Evolutionary conservation across 37 sponge, comb jelly and placozoan genomes (phyloP).

Genomic region (Ianthella basta): DNA sequence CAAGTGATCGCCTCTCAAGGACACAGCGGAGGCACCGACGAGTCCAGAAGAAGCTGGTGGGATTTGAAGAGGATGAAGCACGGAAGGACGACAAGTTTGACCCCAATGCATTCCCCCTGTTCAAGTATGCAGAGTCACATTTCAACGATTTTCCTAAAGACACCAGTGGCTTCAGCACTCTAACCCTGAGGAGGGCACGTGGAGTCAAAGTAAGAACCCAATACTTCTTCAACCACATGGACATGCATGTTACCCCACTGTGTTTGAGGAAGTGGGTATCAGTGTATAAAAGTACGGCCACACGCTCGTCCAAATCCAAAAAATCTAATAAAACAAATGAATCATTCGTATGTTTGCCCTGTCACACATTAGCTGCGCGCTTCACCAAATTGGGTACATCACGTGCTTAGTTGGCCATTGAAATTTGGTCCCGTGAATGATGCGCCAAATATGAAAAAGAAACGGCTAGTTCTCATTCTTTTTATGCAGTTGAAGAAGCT

Average conservation of each 20-base stretch:
- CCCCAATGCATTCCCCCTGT: slow-evolving; percentile 73
- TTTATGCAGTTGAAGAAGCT: too few relatives aligned
- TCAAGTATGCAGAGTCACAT: slow-evolving; percentile 92
- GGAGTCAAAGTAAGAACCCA: slow-evolving; percentile 24
- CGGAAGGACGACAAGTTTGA: slow-evolving; percentile 64
- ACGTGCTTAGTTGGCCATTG: too few relatives aligned
- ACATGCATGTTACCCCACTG: background rate
- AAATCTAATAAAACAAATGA: background rate
- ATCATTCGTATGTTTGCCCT: slow-evolving; percentile 2
- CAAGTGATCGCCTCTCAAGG: slow-evolving; percentile 49
- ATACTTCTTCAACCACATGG: background rate
- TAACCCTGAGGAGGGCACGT: slow-evolving; percentile 62
- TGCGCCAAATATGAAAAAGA: too few relatives aligned
- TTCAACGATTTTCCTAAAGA: slow-evolving; percentile 93
- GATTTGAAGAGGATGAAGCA: slow-evolving; percentile 65
- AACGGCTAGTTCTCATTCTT: too few relatives aligned
- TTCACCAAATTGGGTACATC: too few relatives aligned
- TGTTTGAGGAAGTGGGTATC: background rate
- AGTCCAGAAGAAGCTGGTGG: slow-evolving; percentile 85
- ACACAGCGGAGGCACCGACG: slow-evolving; percentile 84
- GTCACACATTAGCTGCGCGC: too few relatives aligned
- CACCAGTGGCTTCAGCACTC: slow-evolving; percentile 74
- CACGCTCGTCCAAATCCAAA: too few relatives aligned
- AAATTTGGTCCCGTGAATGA: too few relatives aligned
- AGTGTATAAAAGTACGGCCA: background rate